Evolutionary conservation across 2,888 invertebrate species (phyloP).

Genomic region (Volucella zonaria): DNA sequence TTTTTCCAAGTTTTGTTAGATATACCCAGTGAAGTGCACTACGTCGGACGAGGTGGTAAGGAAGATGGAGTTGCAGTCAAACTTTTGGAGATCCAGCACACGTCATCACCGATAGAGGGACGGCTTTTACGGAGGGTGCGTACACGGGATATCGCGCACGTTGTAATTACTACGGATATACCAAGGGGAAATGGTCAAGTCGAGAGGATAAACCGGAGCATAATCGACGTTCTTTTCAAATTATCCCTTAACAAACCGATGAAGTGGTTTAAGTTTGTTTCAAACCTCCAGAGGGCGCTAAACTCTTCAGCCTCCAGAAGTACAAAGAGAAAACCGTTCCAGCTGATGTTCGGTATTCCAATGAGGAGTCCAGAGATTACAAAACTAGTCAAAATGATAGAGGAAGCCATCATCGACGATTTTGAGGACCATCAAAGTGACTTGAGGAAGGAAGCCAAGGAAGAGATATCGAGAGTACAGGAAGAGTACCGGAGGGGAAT

Average conservation of each 20-base stretch:
- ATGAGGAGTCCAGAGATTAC: not conserved
- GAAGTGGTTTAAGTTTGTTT: not conserved
- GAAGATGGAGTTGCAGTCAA: slow-evolving; percentile 75
- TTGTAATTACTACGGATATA: no score
- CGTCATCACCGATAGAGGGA: slow-evolving; percentile 78
- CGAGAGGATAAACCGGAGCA: slow-evolving; percentile 76
- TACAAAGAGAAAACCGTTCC: not conserved
- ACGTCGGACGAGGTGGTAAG: slow-evolving; percentile 76
- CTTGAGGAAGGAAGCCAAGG: no score
- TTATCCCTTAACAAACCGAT: not conserved
- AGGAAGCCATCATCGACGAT: not conserved
- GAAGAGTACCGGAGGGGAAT: no score
- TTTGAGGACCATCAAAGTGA: no score
- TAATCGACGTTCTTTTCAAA: slow-evolving; percentile 41
- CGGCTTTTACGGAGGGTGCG: slow-evolving; percentile 77
- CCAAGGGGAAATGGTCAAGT: slow-evolving; percentile 68
- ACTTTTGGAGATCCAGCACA: slow-evolving; percentile 78
- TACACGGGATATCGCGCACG: no score
- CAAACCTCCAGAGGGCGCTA: not conserved
- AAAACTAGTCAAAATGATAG: not conserved
- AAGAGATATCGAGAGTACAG: no score
- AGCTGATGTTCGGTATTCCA: not conserved
- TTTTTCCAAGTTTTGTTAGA: slow-evolving; percentile 78
- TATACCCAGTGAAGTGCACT: slow-evolving; percentile 77
- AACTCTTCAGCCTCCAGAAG: not conserved